These are phyloP conservation scores for Muscidifurax raptorellus DNA, from an alignment of 1,140 invertebrate genomes.

Conservation along the genomic window DNA sequence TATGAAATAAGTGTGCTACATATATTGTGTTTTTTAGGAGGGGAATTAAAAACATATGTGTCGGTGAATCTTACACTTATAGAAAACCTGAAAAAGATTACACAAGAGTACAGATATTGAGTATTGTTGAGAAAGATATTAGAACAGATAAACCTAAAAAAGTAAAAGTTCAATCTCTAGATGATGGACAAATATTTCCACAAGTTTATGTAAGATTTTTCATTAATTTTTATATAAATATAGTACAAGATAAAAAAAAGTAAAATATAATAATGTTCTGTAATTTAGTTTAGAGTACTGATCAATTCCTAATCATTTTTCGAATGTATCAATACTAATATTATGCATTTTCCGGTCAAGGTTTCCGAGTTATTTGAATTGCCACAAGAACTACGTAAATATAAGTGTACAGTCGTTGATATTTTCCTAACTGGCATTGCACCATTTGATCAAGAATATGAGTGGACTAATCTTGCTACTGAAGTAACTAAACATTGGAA, in stretches of 20 bases:
- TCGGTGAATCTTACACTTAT: slow-evolving; percentile 62
- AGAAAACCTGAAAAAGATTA: slow-evolving; percentile 62
- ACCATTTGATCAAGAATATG: slow-evolving; percentile 68
- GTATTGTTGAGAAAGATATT: slow-evolving; percentile 57
- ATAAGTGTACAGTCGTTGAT: slow-evolving; percentile 64
- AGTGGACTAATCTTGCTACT: slow-evolving; percentile 65
- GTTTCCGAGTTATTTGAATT: slow-evolving; percentile 62
- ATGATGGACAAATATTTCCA: slow-evolving; percentile 61
- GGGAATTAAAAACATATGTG: slow-evolving; percentile 48
- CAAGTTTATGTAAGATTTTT: slow-evolving; percentile 57
- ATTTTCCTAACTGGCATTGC: slow-evolving; percentile 64
- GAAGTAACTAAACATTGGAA: slow-evolving; percentile 62
- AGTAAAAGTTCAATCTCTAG: slow-evolving; percentile 65
- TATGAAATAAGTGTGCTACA: neutral
- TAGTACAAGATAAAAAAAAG: slow-evolving; percentile 22
- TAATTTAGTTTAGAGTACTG: neutral
- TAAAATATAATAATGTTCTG: no score
- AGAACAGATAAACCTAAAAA: slow-evolving; percentile 45
- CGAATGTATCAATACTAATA: slow-evolving; percentile 11
- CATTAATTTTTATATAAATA: neutral
- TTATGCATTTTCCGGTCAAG: slow-evolving; percentile 56
- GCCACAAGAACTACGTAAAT: slow-evolving; percentile 61
- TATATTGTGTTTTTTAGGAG: slow-evolving; percentile 53
- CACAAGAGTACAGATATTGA: slow-evolving; percentile 64
- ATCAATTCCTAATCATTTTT: neutral